Conservation (phyloP, 1,140 invertebrate genomes). For the Macrocentrus cingulum region DNA sequence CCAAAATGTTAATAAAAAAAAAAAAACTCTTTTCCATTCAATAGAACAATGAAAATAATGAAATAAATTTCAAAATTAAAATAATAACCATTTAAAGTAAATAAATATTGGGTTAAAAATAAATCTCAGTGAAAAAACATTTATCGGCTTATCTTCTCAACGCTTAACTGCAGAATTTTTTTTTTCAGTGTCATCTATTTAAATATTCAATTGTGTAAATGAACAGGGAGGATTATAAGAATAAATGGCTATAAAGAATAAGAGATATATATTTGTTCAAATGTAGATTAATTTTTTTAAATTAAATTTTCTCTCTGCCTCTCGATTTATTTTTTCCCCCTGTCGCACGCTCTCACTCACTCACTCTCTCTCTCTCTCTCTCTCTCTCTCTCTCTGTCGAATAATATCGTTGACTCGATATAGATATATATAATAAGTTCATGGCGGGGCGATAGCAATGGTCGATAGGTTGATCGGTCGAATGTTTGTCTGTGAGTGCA, state of each 20-base stretch:
- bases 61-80: no score
- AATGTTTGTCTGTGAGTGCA: conserved; percentile 61
- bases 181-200: conserved; percentile 4
- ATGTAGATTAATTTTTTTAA: conserved; percentile 7
- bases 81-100: no score
- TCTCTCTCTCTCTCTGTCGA: conserved; percentile 22
- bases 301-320: conserved; percentile 12
- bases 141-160: no score
- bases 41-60: no score
- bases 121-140: no score
- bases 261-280: conserved; percentile 17
- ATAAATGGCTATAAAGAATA: conserved; percentile 29
- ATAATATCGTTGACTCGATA: conserved; percentile 11
- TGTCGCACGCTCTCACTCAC: no score
- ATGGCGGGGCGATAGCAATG: conserved; percentile 45
- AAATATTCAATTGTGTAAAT: conserved; percentile 24
- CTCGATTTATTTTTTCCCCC: conserved; percentile 7
- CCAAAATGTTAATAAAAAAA: no score
- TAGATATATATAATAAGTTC: no score
- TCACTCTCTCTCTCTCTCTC: conserved; percentile 7
- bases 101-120: no score
- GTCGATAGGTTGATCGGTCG: conserved; percentile 56
- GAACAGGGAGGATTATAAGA: conserved; percentile 38
- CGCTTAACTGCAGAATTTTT: no score
- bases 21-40: no score